These are phyloP conservation scores for Pseudococcus jackbeardsleyi DNA, from an alignment of 2,888 invertebrate species.

Conservation along the genomic window DNA sequence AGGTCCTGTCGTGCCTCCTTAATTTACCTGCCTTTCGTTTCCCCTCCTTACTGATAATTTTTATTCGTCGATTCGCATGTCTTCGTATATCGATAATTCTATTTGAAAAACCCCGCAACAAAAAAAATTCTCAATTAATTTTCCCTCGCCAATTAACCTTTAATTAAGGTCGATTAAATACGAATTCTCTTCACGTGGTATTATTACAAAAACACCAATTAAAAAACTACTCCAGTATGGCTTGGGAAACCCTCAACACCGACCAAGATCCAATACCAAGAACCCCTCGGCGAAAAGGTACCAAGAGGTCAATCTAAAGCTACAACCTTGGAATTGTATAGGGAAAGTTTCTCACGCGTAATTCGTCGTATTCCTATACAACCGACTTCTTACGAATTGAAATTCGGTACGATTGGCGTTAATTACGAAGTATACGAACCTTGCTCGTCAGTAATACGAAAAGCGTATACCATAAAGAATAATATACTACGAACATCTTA, in stretches of 20 bases:
- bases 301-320: neutral
- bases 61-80: neutral
- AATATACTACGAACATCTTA: neutral
- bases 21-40: too few relatives aligned
- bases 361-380: slow-evolving; percentile 6
- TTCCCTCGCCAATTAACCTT: slow-evolving; percentile 67
- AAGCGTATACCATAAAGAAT: slow-evolving; percentile 14
- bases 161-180: slow-evolving; percentile 49
- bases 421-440: slow-evolving; percentile 37
- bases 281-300: neutral
- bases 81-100: neutral
- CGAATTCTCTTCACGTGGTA: neutral
- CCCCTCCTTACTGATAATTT: neutral
- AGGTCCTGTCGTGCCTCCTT: too few relatives aligned
- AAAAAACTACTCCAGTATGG: neutral
- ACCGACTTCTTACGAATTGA: neutral
- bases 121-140: neutral
- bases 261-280: too few relatives aligned
- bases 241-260: neutral
- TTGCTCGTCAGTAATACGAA: neutral
- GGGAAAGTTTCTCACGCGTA: slow-evolving; percentile 54
- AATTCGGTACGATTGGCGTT: slow-evolving; percentile 13
- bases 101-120: neutral
- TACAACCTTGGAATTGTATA: neutral
- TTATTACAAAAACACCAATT: neutral